Evolutionary conservation across 2,113 vertebrate species (phyloP), one percentile per base, ranked within the genome.

Genomic region (Eupsittula cactorum): DNA sequence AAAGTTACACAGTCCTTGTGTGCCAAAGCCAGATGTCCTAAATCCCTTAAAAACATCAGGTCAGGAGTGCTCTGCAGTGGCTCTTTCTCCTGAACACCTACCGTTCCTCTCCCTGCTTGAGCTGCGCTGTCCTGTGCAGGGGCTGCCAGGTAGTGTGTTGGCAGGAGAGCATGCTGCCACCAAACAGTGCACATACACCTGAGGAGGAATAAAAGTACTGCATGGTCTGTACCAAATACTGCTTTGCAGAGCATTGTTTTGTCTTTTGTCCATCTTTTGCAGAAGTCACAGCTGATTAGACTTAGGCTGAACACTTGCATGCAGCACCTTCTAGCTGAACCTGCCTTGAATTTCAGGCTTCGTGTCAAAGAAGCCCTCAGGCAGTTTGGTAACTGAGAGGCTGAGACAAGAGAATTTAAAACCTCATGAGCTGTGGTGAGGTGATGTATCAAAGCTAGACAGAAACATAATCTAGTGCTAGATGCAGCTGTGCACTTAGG

Each of bases 381-480:
- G 87, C 89, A 86, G 44, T 93, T 93, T 95, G 80, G 88, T 92
- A 88, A 94, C 49, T 88, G 68, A 86, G 93, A 94, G 83, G 65
- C 77, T 79, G 93, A 93, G 83, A 90, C 50, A 47, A 53, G 53
- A 86, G 86, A 81, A 86, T 42, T 75, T 92, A 90, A 92, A 95
- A 76, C 35, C 80, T 83, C 80, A 41, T 0, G 0, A 92, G 82
- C 69, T 88, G 69, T 41, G 8, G 50, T 21, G 55, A 86, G 70
- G n/a, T 44, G 64, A 20, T 69, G 35, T 69, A 73, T 85, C 70
- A 82, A 94, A 95, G 62, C 83, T 92, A 79, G 89, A 71, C 64
- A 88, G 93, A 95, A 96, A 96, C 86, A 75, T 73, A 88, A 91
- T 94, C 90, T 90, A n/a, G 88, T 94, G 93, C 47, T 76, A 89